Conservation (phyloP, 2,113 vertebrate genomes). For the Tragelaphus imberbis region DNA sequence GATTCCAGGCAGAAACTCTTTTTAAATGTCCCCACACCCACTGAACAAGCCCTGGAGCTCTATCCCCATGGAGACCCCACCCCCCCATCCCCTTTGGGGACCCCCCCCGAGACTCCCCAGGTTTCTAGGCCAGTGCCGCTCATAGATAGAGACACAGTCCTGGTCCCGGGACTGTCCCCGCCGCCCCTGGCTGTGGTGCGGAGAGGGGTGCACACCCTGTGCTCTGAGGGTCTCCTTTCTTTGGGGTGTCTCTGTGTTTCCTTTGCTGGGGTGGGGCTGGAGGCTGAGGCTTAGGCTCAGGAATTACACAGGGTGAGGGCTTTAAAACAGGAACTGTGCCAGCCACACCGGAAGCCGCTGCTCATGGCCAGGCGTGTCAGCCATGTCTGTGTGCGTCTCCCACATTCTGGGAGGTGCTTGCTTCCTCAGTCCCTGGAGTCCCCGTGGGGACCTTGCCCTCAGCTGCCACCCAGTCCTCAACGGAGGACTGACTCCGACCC, state of each 20-base stretch:
- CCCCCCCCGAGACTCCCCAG: fast-evolving
- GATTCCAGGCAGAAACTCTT: not conserved
- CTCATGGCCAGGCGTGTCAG: fast-evolving
- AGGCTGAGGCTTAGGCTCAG: not conserved
- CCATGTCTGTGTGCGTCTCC: fast-evolving
- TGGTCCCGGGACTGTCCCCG: not conserved
- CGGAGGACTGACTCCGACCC: too few relatives aligned
- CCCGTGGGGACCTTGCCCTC: not conserved
- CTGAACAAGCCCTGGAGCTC: too few relatives aligned
- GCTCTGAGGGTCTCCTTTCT: not conserved
- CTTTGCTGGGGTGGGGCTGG: not conserved
- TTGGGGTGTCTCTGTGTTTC: not conserved
- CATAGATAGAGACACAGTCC: too few relatives aligned
- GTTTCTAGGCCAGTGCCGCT: not conserved
- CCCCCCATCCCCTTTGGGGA: not conserved
- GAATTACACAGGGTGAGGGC: not conserved
- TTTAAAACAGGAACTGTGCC: not conserved
- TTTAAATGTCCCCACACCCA: not conserved
- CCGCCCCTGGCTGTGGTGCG: not conserved
- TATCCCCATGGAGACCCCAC: not conserved
- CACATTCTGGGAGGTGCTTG: not conserved
- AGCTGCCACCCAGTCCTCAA: not conserved
- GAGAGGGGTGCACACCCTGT: not conserved
- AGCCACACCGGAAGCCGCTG: not conserved
- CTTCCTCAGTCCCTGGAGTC: not conserved